These are phyloP conservation scores for Cyclura pinguis DNA, from an alignment of 2,797 vertebrate species.

Conservation along the genomic window DNA sequence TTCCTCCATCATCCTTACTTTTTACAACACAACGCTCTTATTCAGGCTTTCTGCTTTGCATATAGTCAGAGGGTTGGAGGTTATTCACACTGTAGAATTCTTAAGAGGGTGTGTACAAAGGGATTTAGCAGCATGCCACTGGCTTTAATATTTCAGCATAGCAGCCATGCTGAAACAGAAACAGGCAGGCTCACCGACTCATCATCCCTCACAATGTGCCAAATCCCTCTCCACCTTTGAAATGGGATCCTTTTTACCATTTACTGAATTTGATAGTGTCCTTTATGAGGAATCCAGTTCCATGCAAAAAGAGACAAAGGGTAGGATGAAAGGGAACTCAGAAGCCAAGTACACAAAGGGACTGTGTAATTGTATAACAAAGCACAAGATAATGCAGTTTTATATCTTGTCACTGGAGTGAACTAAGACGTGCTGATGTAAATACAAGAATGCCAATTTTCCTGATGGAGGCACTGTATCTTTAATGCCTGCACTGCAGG, in stretches of 20 bases:
- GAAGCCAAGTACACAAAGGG: conserved; percentile 56
- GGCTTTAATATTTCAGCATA: conserved; percentile 73
- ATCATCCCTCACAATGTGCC: conserved; percentile 41
- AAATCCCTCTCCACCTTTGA: conserved; percentile 71
- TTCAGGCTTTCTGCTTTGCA: conserved; percentile 83
- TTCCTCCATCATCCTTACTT: conserved; percentile 64
- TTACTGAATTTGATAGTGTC: conserved; percentile 79
- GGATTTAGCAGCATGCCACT: conserved; percentile 63
- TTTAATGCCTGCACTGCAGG: neutral
- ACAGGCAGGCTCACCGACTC: conserved; percentile 61
- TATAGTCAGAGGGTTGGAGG: conserved; percentile 86
- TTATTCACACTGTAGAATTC: conserved; percentile 86
- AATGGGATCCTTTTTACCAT: conserved; percentile 75
- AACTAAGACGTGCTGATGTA: conserved; percentile 25
- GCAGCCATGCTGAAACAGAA: conserved; percentile 65
- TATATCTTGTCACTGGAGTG: conserved; percentile 27
- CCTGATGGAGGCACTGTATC: neutral
- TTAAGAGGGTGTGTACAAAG: conserved; percentile 78
- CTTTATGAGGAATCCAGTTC: conserved; percentile 81
- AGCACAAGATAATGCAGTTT: conserved; percentile 42
- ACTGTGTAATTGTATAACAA: conserved; percentile 51
- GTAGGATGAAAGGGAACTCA: conserved; percentile 56
- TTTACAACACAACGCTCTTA: conserved; percentile 80
- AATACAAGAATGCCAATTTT: conserved; percentile 42
- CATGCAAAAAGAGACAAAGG: conserved; percentile 69